Percentiles rank a stretch among this genome's conserved stretches.
phyloP scores from a whole-genome alignment of 2,113 vertebrate species.

The Takifugu flavidus region DNA sequence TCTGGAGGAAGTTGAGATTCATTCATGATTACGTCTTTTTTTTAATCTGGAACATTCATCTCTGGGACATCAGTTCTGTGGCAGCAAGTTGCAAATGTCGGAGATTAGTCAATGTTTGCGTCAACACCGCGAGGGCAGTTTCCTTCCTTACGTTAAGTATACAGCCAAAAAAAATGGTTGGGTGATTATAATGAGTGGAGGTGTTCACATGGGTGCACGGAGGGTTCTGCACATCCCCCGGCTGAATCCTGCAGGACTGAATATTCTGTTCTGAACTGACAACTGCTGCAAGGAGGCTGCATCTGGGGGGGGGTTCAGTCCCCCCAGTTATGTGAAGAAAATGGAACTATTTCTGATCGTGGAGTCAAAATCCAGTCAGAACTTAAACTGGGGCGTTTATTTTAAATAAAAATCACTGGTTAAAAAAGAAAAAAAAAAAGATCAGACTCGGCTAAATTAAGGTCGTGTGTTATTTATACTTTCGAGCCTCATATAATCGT shows the following conservation, averaged over 20 bases:
- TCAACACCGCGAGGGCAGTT: neutral
- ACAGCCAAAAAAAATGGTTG: neutral
- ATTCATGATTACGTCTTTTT: slow-evolving; percentile 1
- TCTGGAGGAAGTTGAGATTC: neutral
- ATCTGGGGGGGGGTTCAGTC: slow-evolving; percentile 24
- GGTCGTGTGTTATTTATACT: no score
- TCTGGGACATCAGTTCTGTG: neutral
- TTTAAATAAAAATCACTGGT: neutral
- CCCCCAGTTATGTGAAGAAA: slow-evolving; percentile 30
- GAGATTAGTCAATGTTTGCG: neutral
- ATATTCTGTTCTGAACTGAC: slow-evolving; percentile 18
- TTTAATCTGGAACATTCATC: neutral
- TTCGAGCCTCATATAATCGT: no score
- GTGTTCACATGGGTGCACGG: neutral
- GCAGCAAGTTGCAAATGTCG: neutral
- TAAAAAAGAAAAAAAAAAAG: no score
- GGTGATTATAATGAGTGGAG: neutral
- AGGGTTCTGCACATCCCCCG: slow-evolving; percentile 10
- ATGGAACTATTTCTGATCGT: no score
- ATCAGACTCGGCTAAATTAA: no score
- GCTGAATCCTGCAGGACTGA: slow-evolving; percentile 16
- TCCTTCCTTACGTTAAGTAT: neutral
- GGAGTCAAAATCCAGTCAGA: no score
- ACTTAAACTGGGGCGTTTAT: no score
- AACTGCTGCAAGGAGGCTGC: slow-evolving; percentile 31